Conservation (phyloP, 2,797 vertebrate species). For the Leuciscus waleckii region DNA sequence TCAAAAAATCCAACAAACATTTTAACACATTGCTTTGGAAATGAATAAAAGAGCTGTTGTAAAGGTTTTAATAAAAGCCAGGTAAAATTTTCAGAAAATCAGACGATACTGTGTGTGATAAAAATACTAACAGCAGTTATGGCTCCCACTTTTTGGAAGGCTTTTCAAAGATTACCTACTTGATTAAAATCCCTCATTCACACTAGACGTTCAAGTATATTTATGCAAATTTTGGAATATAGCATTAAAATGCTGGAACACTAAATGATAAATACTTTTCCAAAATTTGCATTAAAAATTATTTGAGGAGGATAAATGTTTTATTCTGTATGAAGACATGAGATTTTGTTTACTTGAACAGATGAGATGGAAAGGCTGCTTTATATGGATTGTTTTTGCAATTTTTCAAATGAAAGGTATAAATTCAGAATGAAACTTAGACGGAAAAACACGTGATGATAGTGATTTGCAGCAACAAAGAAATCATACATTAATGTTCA, state of each 20-base stretch:
- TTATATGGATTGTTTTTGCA: background rate
- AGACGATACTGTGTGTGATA: background rate
- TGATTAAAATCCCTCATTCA: background rate
- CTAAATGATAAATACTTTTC: background rate
- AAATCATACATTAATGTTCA: background rate
- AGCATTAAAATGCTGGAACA: background rate
- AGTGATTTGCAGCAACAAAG: background rate
- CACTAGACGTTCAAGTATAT: background rate
- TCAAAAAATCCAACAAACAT: background rate
- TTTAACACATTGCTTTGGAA: constrained; percentile 22
- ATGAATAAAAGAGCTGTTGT: background rate
- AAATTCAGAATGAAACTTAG: background rate
- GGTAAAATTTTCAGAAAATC: background rate
- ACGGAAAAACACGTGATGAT: background rate
- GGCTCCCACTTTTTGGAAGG: background rate
- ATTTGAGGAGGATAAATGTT: background rate
- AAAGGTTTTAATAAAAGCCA: constrained; percentile 7
- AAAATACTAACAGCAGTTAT: background rate
- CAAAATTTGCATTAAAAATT: background rate
- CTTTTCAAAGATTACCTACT: background rate
- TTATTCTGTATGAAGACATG: background rate
- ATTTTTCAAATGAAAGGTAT: background rate
- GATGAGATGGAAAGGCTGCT: background rate
- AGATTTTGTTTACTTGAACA: background rate
- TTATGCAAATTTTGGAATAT: background rate